Evolutionary conservation across 2,888 invertebrate genomes (phyloP).

Genomic region (Drosophila kanekoi): DNA sequence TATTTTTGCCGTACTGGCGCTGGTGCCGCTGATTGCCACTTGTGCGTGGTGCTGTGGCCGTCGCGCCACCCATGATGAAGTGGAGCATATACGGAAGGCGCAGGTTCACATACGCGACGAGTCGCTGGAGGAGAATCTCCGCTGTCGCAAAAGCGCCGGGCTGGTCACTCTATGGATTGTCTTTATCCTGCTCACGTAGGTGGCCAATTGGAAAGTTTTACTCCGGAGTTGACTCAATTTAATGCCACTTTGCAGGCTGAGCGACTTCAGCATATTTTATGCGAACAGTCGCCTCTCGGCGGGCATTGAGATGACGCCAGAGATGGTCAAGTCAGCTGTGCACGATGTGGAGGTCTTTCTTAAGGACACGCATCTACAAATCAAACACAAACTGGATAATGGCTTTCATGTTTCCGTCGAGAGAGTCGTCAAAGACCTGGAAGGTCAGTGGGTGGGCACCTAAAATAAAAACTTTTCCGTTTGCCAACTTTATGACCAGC

Average conservation of each 20-base stretch:
- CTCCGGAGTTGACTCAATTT: constrained; percentile 26
- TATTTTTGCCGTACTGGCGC: constrained; percentile 88
- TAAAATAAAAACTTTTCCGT: constrained; percentile 40
- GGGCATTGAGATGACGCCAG: constrained; percentile 87
- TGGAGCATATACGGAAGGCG: constrained; percentile 79
- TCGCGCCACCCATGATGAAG: constrained; percentile 85
- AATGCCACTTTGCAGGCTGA: constrained; percentile 84
- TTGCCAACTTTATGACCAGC: constrained; percentile 52
- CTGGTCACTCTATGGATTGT: constrained; percentile 82
- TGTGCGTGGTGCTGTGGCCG: constrained; percentile 86
- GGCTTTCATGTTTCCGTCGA: constrained; percentile 88
- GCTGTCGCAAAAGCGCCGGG: constrained; percentile 82
- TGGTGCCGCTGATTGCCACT: constrained; percentile 88
- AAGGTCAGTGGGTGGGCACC: constrained; percentile 86
- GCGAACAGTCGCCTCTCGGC: constrained; percentile 88
- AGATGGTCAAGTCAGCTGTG: constrained; percentile 86
- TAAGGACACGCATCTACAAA: constrained; percentile 88
- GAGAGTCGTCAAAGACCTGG: constrained; percentile 88
- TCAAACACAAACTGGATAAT: constrained; percentile 87
- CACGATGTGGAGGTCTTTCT: constrained; percentile 88
- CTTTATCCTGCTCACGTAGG: constrained; percentile 83
- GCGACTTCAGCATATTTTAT: constrained; percentile 87
- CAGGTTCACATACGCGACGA: constrained; percentile 83
- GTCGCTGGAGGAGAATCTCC: constrained; percentile 78
- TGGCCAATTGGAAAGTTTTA: constrained; percentile 23